These are phyloP conservation scores for Drosophila flavopinicola DNA, from an alignment of 2,888 invertebrate species.

Conservation along the genomic window DNA sequence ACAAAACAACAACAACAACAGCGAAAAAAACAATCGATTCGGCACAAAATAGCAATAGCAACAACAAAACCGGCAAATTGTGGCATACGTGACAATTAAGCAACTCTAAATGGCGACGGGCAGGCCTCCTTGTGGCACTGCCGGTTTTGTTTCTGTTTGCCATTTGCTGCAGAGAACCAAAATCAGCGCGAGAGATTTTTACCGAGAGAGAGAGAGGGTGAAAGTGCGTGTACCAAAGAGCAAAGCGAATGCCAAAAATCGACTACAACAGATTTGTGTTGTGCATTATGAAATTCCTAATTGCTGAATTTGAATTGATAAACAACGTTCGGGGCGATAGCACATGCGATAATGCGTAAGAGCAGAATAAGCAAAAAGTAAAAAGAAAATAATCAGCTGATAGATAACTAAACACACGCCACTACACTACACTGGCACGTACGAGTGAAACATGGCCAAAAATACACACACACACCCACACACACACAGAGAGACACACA, in stretches of 20 bases:
- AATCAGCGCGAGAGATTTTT: no score
- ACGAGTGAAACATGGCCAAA: conserved; percentile 22
- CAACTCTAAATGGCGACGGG: conserved; percentile 55
- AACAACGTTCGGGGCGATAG: conserved; percentile 31
- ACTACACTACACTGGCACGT: conserved; percentile 9
- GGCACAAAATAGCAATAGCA: conserved; percentile 29
- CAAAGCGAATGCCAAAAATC: background rate
- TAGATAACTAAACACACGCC: conserved; percentile 21
- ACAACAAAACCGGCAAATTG: conserved; percentile 34
- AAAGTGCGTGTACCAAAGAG: conserved; percentile 31
- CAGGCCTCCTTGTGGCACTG: conserved; percentile 12
- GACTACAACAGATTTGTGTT: background rate
- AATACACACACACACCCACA: conserved; percentile 14
- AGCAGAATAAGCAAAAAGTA: conserved; percentile 8
- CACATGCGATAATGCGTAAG: conserved; percentile 21
- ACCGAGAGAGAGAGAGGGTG: conserved; percentile 32
- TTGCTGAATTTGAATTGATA: conserved; percentile 28
- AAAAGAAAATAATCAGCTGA: conserved; percentile 51
- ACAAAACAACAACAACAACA: conserved; percentile 27
- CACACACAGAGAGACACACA: background rate
- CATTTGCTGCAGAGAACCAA: conserved; percentile 9
- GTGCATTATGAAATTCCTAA: conserved; percentile 31
- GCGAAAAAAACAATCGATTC: conserved; percentile 34
- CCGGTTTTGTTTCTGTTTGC: conserved; percentile 21
- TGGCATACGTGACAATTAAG: conserved; percentile 67